Evolutionary conservation across 2,888 invertebrate genomes (phyloP).

Genomic region (Machimus rusticus): DNA sequence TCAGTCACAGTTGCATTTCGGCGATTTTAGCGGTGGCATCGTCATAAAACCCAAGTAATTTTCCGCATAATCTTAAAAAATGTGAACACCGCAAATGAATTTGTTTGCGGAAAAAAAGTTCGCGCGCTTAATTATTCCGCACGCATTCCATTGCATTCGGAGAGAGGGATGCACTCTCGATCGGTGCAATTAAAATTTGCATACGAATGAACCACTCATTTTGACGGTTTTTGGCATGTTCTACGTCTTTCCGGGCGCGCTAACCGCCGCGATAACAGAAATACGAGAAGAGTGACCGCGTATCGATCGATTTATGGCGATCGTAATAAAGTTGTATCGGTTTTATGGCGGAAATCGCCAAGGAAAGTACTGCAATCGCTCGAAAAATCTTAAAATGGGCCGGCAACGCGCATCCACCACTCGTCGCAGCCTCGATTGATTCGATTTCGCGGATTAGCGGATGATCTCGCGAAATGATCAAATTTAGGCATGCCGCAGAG

Average conservation of each 20-base stretch:
- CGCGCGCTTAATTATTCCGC: neutral
- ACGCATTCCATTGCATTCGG: neutral
- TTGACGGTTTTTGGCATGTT: neutral
- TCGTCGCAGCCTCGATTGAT: neutral
- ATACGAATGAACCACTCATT: neutral
- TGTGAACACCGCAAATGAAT: neutral
- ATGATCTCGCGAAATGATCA: neutral
- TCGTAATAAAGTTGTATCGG: neutral
- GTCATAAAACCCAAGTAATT: slow-evolving; percentile 13
- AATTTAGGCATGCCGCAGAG: neutral
- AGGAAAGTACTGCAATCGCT: neutral
- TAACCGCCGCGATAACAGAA: neutral
- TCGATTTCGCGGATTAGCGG: neutral
- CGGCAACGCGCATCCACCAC: neutral
- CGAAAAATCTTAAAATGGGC: neutral
- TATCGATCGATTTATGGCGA: slow-evolving; percentile 20
- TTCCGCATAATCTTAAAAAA: slow-evolving; percentile 20
- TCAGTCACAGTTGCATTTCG: neutral
- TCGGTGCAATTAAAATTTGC: slow-evolving; percentile 17
- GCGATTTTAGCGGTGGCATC: neutral
- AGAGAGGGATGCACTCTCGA: slow-evolving; percentile 9
- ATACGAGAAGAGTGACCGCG: neutral
- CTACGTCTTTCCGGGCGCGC: neutral
- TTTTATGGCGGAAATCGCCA: neutral
- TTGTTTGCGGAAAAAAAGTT: neutral